phyloP scores from a whole-genome alignment of 1,140 invertebrate species.

The Ceratina japonica region DNA sequence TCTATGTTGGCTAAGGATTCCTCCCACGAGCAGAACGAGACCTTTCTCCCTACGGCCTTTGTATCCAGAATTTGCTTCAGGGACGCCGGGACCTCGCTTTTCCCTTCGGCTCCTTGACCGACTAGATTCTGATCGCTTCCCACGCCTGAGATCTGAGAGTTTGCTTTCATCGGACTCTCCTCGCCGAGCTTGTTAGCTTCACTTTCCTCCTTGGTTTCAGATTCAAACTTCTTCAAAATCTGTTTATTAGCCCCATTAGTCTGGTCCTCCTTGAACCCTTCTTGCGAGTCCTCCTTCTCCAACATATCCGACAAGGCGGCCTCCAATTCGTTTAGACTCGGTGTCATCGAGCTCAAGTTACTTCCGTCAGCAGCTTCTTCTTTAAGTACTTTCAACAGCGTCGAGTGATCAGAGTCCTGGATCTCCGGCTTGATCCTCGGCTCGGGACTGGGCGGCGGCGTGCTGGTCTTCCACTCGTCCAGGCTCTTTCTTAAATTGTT shows the following conservation, averaged over 20 bases:
- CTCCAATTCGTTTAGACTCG: slow-evolving; percentile 76
- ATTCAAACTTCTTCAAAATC: slow-evolving; percentile 54
- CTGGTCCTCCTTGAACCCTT: slow-evolving; percentile 22
- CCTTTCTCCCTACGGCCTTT: slow-evolving; percentile 48
- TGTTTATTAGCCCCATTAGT: slow-evolving; percentile 28
- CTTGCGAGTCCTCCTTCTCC: slow-evolving; percentile 69
- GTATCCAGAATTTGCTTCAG: slow-evolving; percentile 28
- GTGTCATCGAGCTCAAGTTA: slow-evolving; percentile 76
- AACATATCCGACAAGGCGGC: slow-evolving; percentile 76
- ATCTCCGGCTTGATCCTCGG: slow-evolving; percentile 64
- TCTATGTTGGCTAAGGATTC: slow-evolving; percentile 38
- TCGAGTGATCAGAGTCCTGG: slow-evolving; percentile 63
- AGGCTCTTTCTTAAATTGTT: slow-evolving; percentile 51
- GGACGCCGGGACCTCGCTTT: slow-evolving; percentile 18
- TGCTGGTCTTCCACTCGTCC: slow-evolving; percentile 53
- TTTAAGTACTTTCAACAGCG: slow-evolving; percentile 66
- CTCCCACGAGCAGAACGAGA: slow-evolving; percentile 59
- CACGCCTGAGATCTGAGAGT: too few species aligned
- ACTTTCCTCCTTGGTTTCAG: slow-evolving; percentile 57
- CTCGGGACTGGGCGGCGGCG: slow-evolving; percentile 72
- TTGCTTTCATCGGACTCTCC: not conserved
- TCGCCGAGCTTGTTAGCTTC: not conserved
- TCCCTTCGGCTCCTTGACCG: not conserved
- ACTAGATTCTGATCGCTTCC: not conserved
- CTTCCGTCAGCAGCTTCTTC: slow-evolving; percentile 66